A percentile compares a stretch with the other conserved stretches of the same genome.
Conservation (phyloP, 2,797 vertebrate species). For the Rhodeus uyekii region DNA sequence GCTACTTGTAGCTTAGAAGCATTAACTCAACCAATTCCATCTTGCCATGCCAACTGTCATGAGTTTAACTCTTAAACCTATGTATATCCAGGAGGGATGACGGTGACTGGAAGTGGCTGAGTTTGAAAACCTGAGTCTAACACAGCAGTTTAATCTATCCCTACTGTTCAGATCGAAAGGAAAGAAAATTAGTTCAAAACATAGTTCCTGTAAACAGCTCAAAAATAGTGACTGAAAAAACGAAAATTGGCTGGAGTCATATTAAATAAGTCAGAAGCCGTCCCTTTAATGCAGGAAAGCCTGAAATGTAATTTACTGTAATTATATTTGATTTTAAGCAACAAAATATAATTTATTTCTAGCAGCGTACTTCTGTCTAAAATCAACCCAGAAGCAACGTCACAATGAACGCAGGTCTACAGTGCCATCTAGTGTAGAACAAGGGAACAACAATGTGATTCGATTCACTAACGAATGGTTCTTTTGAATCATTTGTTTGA, state of each 20-base stretch:
- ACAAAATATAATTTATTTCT: neutral
- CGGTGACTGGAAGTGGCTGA: neutral
- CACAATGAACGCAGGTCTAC: slow-evolving; percentile 65
- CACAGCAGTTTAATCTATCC: neutral
- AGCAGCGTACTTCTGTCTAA: neutral
- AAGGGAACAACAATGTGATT: neutral
- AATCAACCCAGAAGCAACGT: slow-evolving; percentile 8
- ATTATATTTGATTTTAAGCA: neutral
- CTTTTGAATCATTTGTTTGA: slow-evolving; percentile 8
- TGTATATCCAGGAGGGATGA: slow-evolving; percentile 8
- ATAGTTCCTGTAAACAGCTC: neutral
- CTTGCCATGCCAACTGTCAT: slow-evolving; percentile 18
- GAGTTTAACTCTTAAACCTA: slow-evolving; percentile 16
- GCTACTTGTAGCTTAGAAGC: neutral
- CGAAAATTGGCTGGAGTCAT: neutral
- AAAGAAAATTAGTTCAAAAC: neutral
- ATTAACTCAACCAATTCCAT: neutral
- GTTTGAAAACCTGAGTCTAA: neutral
- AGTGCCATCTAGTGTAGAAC: slow-evolving; percentile 48
- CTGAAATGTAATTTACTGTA: slow-evolving; percentile 3
- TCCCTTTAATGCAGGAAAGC: neutral
- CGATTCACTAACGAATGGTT: neutral
- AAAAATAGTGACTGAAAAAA: neutral
- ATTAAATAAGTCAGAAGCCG: neutral
- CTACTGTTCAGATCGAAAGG: neutral